Base-by-base conservation (phyloP, 2,888 invertebrate genomes). In the Megalurothrips usitatus region DNA sequence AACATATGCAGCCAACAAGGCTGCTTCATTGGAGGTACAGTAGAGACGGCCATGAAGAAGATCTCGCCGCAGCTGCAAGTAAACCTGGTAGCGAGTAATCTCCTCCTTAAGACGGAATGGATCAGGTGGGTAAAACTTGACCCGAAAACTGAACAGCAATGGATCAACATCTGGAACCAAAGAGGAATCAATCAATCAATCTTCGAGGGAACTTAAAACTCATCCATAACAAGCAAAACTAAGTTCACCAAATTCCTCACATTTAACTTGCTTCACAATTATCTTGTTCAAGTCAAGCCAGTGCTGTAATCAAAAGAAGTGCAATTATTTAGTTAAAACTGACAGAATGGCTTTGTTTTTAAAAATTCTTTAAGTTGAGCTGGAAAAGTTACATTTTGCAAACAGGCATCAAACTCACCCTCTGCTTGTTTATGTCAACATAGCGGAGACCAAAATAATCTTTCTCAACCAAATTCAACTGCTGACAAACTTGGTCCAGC, bases 121-220 rank as follows among this genome's bases (percentile, higher is more conserved):
- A 89, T 98, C 97, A 82, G 96, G 95, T 23, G 99, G 98, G 88
- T 99, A 99, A 88, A 97, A 99, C 89, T 98, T 98, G 83, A 98
- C 96, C 83, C 98, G 94, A 88, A 99, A 96, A 88, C 97, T 97
- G 87, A 99, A 95, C 82, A 97, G 89, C 86, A 96, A 94, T 82
- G 96, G 96, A 85, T 95, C 94, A 85, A 97, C 92, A 88, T 97
- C 97, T 96, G 90, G 17, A 90, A 28, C 52, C 10, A 79, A 80
- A 80, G 12, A 28, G 11, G 68, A 58, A 81, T 80, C 1, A 68
- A 80, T 52, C 49, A 81, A 80, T 58, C 43, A 75, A 43, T 49
- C 48, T 82, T 63, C 11, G 47, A 12, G 52, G 79, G 58, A 58
- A 58, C 8, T 8, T 26, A 79, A 2, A 28, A 34, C 3, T 8